Evolutionary conservation across 1,140 invertebrate species (phyloP).

Genomic region (Aethina tumida): DNA sequence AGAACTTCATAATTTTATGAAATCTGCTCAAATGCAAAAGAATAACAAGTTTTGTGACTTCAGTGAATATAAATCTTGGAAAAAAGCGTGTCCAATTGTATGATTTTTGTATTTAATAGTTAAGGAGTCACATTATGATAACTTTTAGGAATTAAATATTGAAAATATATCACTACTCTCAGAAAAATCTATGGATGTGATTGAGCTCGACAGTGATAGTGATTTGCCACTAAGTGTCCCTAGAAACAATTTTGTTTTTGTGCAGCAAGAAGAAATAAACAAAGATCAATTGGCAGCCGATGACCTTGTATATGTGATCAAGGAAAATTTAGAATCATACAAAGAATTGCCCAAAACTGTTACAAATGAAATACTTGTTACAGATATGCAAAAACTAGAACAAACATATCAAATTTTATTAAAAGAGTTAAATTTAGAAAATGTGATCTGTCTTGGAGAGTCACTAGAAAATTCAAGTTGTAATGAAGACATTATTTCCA

Average conservation of each 20-base stretch:
- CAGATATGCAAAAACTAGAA: slow-evolving; percentile 4
- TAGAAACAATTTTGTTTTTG: not conserved
- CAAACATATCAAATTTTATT: slow-evolving; percentile 8
- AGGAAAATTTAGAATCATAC: slow-evolving; percentile 12
- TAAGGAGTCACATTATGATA: not conserved
- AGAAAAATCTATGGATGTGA: slow-evolving; percentile 3
- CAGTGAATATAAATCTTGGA: slow-evolving; percentile 8
- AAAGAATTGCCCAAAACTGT: slow-evolving; percentile 7
- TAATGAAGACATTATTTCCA: slow-evolving; percentile 8
- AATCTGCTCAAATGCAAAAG: slow-evolving; percentile 9
- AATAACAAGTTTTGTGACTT: slow-evolving; percentile 9
- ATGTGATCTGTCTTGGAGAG: slow-evolving; percentile 8
- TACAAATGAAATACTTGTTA: slow-evolving; percentile 7
- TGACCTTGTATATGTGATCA: slow-evolving; percentile 12
- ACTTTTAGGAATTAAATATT: slow-evolving; percentile 7
- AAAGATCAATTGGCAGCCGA: slow-evolving; percentile 6
- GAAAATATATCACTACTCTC: slow-evolving; percentile 1
- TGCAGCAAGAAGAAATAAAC: not conserved
- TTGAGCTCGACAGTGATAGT: not conserved
- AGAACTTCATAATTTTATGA: slow-evolving; percentile 10
- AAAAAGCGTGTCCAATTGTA: slow-evolving; percentile 14
- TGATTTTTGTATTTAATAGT: not conserved
- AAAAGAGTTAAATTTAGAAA: slow-evolving; percentile 7
- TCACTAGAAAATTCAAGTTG: slow-evolving; percentile 8
- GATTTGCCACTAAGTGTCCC: not conserved